A percentile compares a stretch with the other conserved stretches of the same genome.
These are phyloP conservation scores for Dyspetes luteomarginatus DNA, from an alignment of 2,888 invertebrate genomes.

Conservation along the genomic window DNA sequence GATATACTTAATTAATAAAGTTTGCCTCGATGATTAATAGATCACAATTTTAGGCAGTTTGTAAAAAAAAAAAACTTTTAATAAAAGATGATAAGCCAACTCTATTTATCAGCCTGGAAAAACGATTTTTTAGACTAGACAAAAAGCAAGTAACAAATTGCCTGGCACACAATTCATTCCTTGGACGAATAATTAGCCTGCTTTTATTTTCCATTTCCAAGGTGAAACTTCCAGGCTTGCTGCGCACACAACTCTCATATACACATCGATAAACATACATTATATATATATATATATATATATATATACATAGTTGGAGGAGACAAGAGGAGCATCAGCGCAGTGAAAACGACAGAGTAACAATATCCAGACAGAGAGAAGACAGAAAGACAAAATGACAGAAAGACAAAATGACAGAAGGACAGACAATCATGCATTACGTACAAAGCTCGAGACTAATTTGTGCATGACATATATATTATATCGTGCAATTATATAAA, in stretches of 20 bases:
- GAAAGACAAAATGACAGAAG: constrained; percentile 27
- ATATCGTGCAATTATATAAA: not conserved
- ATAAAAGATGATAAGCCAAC: no score
- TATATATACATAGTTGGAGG: not conserved
- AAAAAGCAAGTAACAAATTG: not conserved
- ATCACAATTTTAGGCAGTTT: no score
- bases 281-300: not conserved
- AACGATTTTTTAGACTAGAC: not conserved
- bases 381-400: not conserved
- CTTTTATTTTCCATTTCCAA: not conserved
- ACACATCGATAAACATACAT: not conserved
- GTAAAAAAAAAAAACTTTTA: no score
- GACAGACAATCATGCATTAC: constrained; percentile 25
- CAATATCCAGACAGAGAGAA: not conserved
- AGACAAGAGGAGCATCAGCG: constrained; percentile 51
- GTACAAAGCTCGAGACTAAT: constrained; percentile 18
- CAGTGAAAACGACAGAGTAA: constrained; percentile 26
- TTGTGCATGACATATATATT: not conserved
- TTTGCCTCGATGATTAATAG: no score
- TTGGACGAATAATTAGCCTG: not conserved
- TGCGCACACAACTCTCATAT: no score
- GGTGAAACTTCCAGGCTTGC: constrained; percentile 19
- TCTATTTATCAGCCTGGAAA: no score
- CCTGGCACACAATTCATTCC: not conserved
- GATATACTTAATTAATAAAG: no score